Percentiles rank a stretch among this genome's conserved stretches.
Conservation (phyloP, 2,113 vertebrate species). For the Benthochromis sp. region DNA sequence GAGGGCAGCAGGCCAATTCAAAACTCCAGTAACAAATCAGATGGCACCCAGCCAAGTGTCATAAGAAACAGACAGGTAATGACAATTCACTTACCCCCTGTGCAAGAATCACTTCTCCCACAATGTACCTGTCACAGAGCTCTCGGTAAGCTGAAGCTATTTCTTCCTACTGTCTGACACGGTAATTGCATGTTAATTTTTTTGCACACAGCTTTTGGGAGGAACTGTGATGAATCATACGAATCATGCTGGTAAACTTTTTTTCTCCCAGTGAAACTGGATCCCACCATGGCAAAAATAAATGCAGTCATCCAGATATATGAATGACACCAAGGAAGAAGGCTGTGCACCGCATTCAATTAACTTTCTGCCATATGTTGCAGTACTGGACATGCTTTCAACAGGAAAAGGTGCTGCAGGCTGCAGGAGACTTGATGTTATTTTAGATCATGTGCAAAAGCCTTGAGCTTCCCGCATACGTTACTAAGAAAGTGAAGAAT, state of each 20-base stretch:
- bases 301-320: constrained; percentile 73
- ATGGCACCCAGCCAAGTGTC: constrained; percentile 90
- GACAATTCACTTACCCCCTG: constrained; percentile 96
- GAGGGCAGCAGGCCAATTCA: constrained; percentile 84
- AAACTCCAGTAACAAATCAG: constrained; percentile 92
- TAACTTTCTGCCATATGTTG: background rate
- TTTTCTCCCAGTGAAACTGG: constrained; percentile 72
- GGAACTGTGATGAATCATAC: constrained; percentile 88
- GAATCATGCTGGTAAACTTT: constrained; percentile 87
- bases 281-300: constrained; percentile 81
- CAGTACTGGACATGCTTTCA: background rate
- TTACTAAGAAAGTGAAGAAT: background rate
- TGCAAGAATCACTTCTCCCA: constrained; percentile 95
- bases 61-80: constrained; percentile 92
- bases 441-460: background rate
- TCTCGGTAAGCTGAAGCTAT: constrained; percentile 88
- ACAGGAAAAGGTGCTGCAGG: background rate
- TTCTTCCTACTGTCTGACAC: constrained; percentile 93
- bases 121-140: constrained; percentile 98
- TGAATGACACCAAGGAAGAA: constrained; percentile 78
- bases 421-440: background rate
- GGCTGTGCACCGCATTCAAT: background rate
- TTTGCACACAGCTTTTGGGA: constrained; percentile 75
- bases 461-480: background rate
- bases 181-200: constrained; percentile 92